Base-by-base conservation (phyloP, 1,140 invertebrate genomes). In the Agrilus planipennis region DNA sequence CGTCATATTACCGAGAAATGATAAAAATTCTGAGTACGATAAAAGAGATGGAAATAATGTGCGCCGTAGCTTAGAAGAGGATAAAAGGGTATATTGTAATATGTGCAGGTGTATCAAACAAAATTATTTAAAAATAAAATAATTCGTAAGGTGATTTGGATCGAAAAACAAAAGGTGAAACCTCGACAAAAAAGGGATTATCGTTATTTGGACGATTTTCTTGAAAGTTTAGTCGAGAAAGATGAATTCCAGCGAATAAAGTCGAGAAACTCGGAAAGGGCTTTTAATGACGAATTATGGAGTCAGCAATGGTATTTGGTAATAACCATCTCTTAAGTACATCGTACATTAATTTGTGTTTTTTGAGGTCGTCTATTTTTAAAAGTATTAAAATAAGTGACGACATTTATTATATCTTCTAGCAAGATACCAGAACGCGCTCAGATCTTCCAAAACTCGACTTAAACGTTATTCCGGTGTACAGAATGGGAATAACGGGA, bases 281-380 rank as follows among this genome's bases (percentile, higher is more conserved):
- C 45, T 1, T 93, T 89, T 57, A 87, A 86, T 52, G 90, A 95
- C 54, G 84, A 86, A 46, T 64, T 90, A 0, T 94, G 88, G 82
- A 60, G 69, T 23, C 73, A 87, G 47, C 77, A 94, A 62, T 94
- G 90, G 90, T 94, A 95, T 66, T 68, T 93, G 78, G 89, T 92
- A 73, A 68, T 72, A 23, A n/a, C n/a, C n/a, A n/a, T n/a, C n/a
- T n/a, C n/a, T n/a, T n/a, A n/a, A n/a, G n/a, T n/a, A n/a, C n/a
- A n/a, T n/a, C 14, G 12, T 37, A 17, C 5, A 35, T 44, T 44
- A 10, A 12, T 15, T 22, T 18, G 20, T 42, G n/a, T 28, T 9
- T 21, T 23, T 16, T n/a, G n/a, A 3, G 4, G 9, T 16, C 18
- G 17, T 30, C 6, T 19, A 15, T 29, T 15, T 23, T 17, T 2